Conservation (phyloP, 2,797 vertebrate genomes). For the Enteromius mattozi region DNA sequence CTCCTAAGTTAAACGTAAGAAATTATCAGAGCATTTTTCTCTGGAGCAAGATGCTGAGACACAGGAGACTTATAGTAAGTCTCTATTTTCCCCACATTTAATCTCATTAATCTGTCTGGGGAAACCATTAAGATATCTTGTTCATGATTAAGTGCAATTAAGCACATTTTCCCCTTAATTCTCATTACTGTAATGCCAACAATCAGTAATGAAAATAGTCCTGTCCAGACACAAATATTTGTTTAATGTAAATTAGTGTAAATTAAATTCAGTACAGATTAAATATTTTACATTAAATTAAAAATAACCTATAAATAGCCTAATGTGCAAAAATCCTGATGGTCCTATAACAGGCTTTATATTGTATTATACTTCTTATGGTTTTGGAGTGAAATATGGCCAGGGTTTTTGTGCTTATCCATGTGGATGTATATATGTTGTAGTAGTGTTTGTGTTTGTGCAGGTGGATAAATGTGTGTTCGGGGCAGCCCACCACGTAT, state of each 20-base stretch:
- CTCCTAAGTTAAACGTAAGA: neutral
- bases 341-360: neutral
- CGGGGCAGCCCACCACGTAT: neutral
- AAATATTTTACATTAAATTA: neutral
- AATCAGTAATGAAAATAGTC: neutral
- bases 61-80: neutral
- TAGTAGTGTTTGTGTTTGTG: neutral
- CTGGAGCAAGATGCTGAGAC: neutral
- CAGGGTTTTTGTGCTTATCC: neutral
- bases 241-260: neutral
- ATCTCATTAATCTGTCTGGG: constrained; percentile 13
- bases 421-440: neutral
- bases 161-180: neutral
- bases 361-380: neutral
- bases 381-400: neutral
- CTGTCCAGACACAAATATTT: neutral
- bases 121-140: constrained; percentile 6
- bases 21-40: neutral
- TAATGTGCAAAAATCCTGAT: neutral
- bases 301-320: too few relatives aligned
- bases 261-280: neutral
- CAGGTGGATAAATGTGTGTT: constrained; percentile 1
- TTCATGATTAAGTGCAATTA: neutral
- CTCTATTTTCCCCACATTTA: neutral
- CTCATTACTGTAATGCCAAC: neutral